Evolutionary conservation across 2,113 vertebrate genomes (phyloP), one percentile per base, ranked within the genome.

Genomic region (Gallinago media): DNA sequence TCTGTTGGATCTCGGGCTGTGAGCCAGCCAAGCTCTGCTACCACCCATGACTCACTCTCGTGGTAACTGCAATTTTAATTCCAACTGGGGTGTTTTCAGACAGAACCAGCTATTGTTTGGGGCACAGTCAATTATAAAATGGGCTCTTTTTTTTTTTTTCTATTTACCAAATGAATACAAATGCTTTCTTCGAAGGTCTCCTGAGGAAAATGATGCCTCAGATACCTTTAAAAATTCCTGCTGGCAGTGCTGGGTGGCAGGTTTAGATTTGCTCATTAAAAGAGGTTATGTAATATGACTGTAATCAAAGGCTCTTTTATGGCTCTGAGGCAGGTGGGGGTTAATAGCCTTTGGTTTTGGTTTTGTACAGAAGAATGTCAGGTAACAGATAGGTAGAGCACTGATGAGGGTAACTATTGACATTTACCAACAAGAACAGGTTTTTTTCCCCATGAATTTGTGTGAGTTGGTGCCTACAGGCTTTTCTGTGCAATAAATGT

Each of bases 81-180:
- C 63, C 9, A 15, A 9, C 75, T 70, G 68, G 56, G 54, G 20
- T 44, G 58, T 72, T 77, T 85, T 74, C 79, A 94, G 46, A 89
- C 94, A 95, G 63, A 89, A 86, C 76, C 73, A 84, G 68, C 72
- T 71, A 86, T 94, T 97, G 91, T 88, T 92, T 89, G 18, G 88
- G 72, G 56, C 79, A 73, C 1, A 5, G 79, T 40, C 88, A 88
- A 11, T 71, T 81, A 88, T 6, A 59, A 92, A 81, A 74, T 74
- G 50, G 83, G 59, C 47, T 84, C n/a, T 66, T 84, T 94, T 25
- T 54, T 66, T 80, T 34, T 61, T 73, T 92, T 66, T 80, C 75
- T 78, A 5, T 88, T 84, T 86, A 52, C 79, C 72, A 84, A 17
- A 71, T 70, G 40, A 85, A 88, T 79, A 55, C 55, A 83, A 70